Evolutionary conservation across 2,797 vertebrate species (phyloP).

Genomic region (Enteromius mattozi): DNA sequence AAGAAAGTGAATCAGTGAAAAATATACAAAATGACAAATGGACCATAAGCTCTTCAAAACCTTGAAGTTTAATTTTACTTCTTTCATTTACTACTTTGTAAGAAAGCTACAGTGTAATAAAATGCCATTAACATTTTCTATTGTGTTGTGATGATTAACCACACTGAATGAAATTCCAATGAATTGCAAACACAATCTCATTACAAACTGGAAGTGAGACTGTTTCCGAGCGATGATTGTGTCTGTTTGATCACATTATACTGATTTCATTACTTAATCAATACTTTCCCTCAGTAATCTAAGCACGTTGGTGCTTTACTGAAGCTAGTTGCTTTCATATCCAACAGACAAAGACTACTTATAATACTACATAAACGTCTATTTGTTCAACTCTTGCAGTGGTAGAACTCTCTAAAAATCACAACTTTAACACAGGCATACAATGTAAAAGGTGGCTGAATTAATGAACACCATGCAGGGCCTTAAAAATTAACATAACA

Average conservation of each 20-base stretch:
- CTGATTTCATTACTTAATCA: conserved; percentile 56
- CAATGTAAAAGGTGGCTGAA: neutral
- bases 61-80: neutral
- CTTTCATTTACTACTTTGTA: neutral
- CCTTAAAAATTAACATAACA: neutral
- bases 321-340: neutral
- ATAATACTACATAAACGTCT: neutral
- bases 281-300: neutral
- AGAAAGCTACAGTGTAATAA: neutral
- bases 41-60: neutral
- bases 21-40: neutral
- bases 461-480: neutral
- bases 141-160: neutral
- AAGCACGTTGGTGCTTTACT: neutral
- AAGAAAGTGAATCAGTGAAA: neutral
- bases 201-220: conserved; percentile 3
- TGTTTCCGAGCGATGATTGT: neutral
- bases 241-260: conserved; percentile 56
- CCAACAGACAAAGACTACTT: neutral
- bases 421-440: neutral
- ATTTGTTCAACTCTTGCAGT: neutral
- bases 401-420: neutral
- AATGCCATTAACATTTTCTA: neutral
- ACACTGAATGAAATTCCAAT: neutral
- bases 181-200: neutral